These are phyloP conservation scores for Brachionichthys hirsutus DNA, from an alignment of 2,113 vertebrate species.

Conservation along the genomic window DNA sequence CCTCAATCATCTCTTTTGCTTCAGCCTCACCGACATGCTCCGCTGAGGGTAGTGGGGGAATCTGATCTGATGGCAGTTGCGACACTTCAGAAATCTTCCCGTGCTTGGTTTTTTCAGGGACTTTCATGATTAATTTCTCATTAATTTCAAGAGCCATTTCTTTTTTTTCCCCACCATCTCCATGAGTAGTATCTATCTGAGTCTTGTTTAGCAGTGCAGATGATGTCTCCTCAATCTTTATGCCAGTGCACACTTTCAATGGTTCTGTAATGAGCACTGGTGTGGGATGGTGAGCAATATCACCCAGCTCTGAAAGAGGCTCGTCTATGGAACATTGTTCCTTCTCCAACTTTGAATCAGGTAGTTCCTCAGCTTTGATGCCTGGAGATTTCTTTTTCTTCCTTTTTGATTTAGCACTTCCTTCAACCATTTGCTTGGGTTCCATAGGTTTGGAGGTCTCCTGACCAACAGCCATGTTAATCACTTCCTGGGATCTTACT, in stretches of 20 bases:
- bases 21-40: conserved; percentile 15
- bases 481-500: background rate
- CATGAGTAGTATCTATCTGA: background rate
- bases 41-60: conserved; percentile 29
- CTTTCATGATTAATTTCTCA: background rate
- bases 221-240: conserved; percentile 6
- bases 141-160: conserved; percentile 22
- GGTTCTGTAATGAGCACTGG: conserved; percentile 16
- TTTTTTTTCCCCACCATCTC: conserved; percentile 8
- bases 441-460: conserved; percentile 24
- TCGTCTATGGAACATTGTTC: conserved; percentile 16
- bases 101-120: conserved; percentile 10
- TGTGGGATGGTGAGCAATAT: conserved; percentile 8
- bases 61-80: background rate
- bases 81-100: conserved; percentile 9
- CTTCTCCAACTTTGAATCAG: background rate
- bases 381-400: conserved; percentile 70
- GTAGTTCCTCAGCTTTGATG: conserved; percentile 23
- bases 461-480: conserved; percentile 4
- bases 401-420: conserved; percentile 62
- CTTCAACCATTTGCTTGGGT: conserved; percentile 36
- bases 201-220: conserved; percentile 10
- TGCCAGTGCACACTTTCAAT: background rate
- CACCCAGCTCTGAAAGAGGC: conserved; percentile 5
- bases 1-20: conserved; percentile 22